These are phyloP conservation scores for Rhagoletis zephyria DNA, from an alignment of 1,140 invertebrate species.

Conservation along the genomic window DNA sequence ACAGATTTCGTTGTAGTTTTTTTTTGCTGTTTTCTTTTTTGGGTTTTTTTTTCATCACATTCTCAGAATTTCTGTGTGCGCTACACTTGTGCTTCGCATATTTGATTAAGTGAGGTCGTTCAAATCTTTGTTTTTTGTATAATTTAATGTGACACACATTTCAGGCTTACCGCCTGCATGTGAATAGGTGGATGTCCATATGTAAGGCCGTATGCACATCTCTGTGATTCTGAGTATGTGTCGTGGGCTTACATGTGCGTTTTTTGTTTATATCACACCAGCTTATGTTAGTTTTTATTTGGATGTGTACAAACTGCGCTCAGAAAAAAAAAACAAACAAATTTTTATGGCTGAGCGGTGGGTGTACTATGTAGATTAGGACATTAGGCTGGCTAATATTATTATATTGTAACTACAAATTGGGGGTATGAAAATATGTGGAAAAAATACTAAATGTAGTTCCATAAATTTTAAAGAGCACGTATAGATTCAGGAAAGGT, in stretches of 20 bases:
- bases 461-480: too few relatives aligned
- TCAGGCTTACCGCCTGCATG: not conserved
- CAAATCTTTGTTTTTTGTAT: not conserved
- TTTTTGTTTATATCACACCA: too few relatives aligned
- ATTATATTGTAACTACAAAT: too few relatives aligned
- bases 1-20: not conserved
- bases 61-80: not conserved
- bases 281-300: too few relatives aligned
- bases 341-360: too few relatives aligned
- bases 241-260: not conserved
- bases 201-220: not conserved
- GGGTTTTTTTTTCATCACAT: not conserved
- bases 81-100: conserved; percentile 21
- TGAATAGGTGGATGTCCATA: not conserved
- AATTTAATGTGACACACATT: conserved; percentile 41
- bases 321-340: too few relatives aligned
- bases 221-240: not conserved
- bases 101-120: conserved; percentile 3
- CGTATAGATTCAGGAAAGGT: too few relatives aligned
- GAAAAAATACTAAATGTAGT: too few relatives aligned
- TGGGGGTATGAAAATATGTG: too few relatives aligned
- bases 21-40: not conserved
- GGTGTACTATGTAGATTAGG: too few relatives aligned
- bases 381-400: too few relatives aligned
- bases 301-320: too few relatives aligned